Evolutionary conservation across 1,140 invertebrate species (phyloP).

Genomic region (Contarinia nasturtii): DNA sequence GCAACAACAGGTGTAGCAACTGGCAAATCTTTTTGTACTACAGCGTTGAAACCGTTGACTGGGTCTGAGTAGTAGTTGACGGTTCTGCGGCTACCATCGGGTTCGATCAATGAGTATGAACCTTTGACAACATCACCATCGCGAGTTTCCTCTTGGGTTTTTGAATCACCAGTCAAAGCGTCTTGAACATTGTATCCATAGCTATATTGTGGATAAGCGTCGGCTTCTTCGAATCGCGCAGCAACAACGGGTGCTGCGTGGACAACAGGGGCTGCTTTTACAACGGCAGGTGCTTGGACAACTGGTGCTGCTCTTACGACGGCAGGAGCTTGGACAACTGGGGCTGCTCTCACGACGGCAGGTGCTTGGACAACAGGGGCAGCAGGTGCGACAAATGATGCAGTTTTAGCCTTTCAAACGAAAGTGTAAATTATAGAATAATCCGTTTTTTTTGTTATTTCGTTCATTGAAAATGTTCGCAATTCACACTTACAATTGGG

Average conservation of each 20-base stretch:
- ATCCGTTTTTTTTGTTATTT: no score
- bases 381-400: constrained; percentile 5
- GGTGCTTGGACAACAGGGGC: constrained; percentile 7
- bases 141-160: constrained; percentile 32
- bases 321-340: constrained; percentile 7
- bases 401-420: not conserved
- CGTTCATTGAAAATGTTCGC: no score
- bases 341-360: constrained; percentile 5
- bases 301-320: constrained; percentile 4
- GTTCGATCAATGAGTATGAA: constrained; percentile 32
- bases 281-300: constrained; percentile 10
- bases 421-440: no score
- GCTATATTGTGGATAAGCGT: constrained; percentile 32
- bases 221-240: constrained; percentile 19
- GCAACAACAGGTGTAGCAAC: constrained; percentile 10
- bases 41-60: constrained; percentile 34
- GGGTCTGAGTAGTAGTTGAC: constrained; percentile 33
- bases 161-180: constrained; percentile 31
- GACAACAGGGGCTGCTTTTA: constrained; percentile 20
- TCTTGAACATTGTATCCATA: constrained; percentile 34
- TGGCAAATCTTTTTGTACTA: constrained; percentile 32
- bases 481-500: constrained; percentile 9
- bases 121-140: constrained; percentile 35
- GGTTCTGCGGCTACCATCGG: constrained; percentile 32
- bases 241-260: constrained; percentile 4